Evolutionary conservation across 2,797 vertebrate genomes (phyloP).

Genomic region (Hozukius guyotensis): DNA sequence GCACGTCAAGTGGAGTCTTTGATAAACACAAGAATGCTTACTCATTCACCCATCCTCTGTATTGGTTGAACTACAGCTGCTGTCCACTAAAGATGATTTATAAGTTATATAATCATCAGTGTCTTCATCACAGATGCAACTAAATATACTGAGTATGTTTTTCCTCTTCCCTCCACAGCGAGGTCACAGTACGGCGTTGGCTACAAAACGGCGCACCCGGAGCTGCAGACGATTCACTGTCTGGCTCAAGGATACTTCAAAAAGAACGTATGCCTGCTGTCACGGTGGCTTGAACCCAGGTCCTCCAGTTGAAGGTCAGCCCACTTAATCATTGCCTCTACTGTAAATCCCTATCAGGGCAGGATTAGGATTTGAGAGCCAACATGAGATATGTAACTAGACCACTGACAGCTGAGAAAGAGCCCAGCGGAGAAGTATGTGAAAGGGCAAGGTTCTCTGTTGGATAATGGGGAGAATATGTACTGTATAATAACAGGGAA

Average conservation of each 20-base stretch:
- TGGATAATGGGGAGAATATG: neutral
- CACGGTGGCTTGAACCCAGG: slow-evolving; percentile 34
- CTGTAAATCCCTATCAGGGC: slow-evolving; percentile 47
- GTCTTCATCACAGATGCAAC: neutral
- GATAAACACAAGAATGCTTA: neutral
- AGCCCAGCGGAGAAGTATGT: neutral
- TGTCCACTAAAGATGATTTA: neutral
- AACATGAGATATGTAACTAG: slow-evolving; percentile 41
- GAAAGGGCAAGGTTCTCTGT: slow-evolving; percentile 20
- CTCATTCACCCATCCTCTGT: neutral
- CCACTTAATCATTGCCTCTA: slow-evolving; percentile 48
- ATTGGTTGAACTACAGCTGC: neutral
- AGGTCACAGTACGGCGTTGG: neutral
- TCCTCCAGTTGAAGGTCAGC: slow-evolving; percentile 42
- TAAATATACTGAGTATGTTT: neutral
- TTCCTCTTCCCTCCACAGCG: neutral
- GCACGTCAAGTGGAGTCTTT: neutral
- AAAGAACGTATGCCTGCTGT: slow-evolving; percentile 27
- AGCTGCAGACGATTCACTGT: slow-evolving; percentile 21
- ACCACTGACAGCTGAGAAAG: slow-evolving; percentile 19
- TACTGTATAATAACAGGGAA: neutral
- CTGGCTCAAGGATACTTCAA: slow-evolving; percentile 16
- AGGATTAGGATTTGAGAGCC: slow-evolving; percentile 43
- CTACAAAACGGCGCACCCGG: neutral
- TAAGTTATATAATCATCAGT: neutral